These are phyloP conservation scores for Pachyramphus minor DNA, from an alignment of 2,113 vertebrate species.

Conservation along the genomic window DNA sequence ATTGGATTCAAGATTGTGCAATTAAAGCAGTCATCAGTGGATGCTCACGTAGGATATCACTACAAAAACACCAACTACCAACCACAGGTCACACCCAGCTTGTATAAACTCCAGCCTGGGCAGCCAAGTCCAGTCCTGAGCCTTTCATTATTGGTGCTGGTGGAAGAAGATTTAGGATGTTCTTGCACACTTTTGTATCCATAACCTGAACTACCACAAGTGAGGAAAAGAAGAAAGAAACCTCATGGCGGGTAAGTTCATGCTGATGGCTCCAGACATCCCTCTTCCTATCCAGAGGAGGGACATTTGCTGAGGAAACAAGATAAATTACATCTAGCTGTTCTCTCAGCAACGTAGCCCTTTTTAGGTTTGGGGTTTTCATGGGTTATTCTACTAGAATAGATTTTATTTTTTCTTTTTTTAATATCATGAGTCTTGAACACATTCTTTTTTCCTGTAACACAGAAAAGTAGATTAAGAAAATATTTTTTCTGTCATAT, in stretches of 20 bases:
- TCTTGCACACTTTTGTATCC: background rate
- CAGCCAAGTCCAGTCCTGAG: background rate
- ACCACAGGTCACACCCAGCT: slow-evolving; percentile 42
- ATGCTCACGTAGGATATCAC: background rate
- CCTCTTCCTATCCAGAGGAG: background rate
- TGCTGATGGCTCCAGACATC: background rate
- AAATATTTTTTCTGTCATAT: background rate
- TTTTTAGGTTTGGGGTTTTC: background rate
- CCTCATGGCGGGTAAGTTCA: slow-evolving; percentile 44
- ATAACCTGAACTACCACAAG: background rate
- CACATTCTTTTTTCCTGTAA: background rate
- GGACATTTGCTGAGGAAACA: background rate
- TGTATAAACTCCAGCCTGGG: slow-evolving; percentile 22
- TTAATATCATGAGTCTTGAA: background rate
- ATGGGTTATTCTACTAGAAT: background rate
- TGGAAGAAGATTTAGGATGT: background rate
- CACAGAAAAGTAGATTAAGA: background rate
- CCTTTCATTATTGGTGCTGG: background rate
- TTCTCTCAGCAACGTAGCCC: background rate
- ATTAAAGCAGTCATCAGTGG: slow-evolving; percentile 7
- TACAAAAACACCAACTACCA: slow-evolving; percentile 8
- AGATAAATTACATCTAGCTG: background rate
- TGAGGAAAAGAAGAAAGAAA: slow-evolving; percentile 30
- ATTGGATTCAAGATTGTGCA: slow-evolving; percentile 16
- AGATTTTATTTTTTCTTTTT: background rate